Conservation (phyloP, 30 jellyfish, hydroid and myxozoan genomes). For the Rhopilema esculentum region DNA sequence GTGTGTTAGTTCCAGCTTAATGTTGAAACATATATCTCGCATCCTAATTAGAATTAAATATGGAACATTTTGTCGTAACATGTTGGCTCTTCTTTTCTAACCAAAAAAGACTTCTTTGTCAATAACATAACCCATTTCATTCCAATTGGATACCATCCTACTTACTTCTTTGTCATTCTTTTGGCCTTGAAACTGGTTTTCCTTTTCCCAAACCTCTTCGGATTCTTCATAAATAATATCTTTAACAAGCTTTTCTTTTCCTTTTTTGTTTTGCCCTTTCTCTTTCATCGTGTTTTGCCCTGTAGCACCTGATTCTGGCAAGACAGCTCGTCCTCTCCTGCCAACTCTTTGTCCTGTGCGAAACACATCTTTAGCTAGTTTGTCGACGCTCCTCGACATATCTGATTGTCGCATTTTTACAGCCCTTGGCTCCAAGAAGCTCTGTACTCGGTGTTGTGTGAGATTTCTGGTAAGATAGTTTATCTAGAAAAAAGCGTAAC, state of each 20-base stretch:
- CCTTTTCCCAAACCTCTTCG: neutral
- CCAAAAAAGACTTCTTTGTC: no score
- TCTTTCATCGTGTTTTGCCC: neutral
- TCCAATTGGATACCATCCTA: neutral
- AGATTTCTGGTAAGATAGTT: conserved; percentile 3
- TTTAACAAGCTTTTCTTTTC: neutral
- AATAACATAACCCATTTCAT: neutral
- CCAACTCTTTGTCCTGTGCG: conserved; percentile 41
- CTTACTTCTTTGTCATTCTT: neutral
- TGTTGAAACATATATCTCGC: no score
- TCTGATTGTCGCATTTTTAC: conserved; percentile 17
- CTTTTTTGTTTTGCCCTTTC: neutral
- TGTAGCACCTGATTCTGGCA: neutral
- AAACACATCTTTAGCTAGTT: conserved; percentile 27
- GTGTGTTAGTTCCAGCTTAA: no score
- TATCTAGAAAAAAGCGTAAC: neutral
- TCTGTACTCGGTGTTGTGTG: conserved; percentile 1
- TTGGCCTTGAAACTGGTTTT: neutral
- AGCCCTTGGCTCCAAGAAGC: conserved; percentile 17
- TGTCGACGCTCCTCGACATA: conserved; percentile 21
- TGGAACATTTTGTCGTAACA: no score
- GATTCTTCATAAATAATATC: conserved; percentile 1
- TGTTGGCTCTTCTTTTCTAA: no score
- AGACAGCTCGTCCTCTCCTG: conserved; percentile 16
- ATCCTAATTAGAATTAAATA: no score